Evolutionary conservation across 1,140 invertebrate species (phyloP), one percentile per base, ranked within the genome.

Genomic region (Habropoda laboriosa): DNA sequence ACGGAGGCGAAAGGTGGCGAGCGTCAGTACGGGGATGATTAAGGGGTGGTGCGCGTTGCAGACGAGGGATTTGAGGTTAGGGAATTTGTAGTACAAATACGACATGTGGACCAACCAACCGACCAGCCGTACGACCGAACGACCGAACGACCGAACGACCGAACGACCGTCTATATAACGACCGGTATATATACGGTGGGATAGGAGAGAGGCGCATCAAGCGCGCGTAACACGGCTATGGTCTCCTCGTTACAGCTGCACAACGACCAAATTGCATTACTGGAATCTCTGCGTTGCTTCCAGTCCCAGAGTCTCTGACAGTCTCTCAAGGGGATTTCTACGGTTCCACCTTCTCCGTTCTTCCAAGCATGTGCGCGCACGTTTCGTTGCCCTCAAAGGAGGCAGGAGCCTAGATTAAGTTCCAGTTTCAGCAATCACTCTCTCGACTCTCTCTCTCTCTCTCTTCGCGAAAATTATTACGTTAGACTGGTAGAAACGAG

Each of bases 61-160:
- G 61, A 73, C 81, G 70, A 51, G 80, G 74, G 86, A 86, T 86
- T 86, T 74, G 74, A 81, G 82, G 82, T 74, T 85, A 66, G 68
- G 32, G 79, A 81, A 87, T 88, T 87, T 88, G 81, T 87, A 86
- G 74, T 86, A 82, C 83, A 88, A 88, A 89, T 84, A 88, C 85
- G 79, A 88, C 87, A 88, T 82, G 85, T 82, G 83, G 77, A 83
- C 76, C 58, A 57, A 83, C 70, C 58, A 61, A 79, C 66, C 67
- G 58, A 79, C 42, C 82, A 78, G 57, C 16, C 24, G 67, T 72
- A 78, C 81, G 74, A 75, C 64, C 80, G 55, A 73, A 49, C n/a
- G n/a, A n/a, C n/a, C n/a, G n/a, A n/a, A n/a, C 82, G 71, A 51
- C 16, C 24, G 67, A 67, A 78, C 81, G 74, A 75, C 64, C 80